Evolutionary conservation across 2,888 invertebrate genomes (phyloP), one percentile per base, ranked within the genome.

Genomic region (Acronicta alni): DNA sequence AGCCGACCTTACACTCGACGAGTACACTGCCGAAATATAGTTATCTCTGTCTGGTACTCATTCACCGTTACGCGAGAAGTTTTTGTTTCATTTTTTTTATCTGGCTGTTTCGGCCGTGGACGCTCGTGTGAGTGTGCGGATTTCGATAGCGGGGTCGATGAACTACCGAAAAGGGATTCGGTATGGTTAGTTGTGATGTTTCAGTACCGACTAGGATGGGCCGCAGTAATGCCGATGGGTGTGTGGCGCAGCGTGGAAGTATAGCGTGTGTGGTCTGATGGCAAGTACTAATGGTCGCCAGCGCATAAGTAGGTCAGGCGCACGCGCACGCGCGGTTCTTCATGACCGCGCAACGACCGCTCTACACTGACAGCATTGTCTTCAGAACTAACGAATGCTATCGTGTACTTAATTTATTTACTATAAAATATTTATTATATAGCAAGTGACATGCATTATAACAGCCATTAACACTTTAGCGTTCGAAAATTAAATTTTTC

Each of bases 101-200:
- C 91, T 89, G 89, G 70, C 75, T 72, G 81, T 77, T 85, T 79
- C 74, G 81, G 84, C 81, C 83, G 86, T 84, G 86, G 87, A 87
- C 88, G 85, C 81, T 89, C 85, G 88, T 92, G 92, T 92, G 90
- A 88, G 92, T 90, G 92, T 90, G 93, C 93, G 91, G 92, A 93
- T 94, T 94, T 93, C 93, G 93, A 93, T 93, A 94, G 91, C 88
- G 82, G 89, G 93, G 89, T 93, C 93, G 83, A 82, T 90, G 93
- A 93, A 91, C 93, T 81, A 83, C 81, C 89, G 84, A 89, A 93
- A 93, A 90, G 92, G 91, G 90, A 91, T 93, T 90, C 87, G 85
- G 87, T 90, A 87, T 83, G 87, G 85, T 82, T 85, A 80, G 84
- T 83, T 83, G 53, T 82, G 82, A 85, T 84, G 87, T 86, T 91